A percentile compares a stretch with the other conserved stretches of the same genome.
These are phyloP conservation scores for Anoplopoma fimbria DNA, from an alignment of 2,113 vertebrate species.

Conservation along the genomic window DNA sequence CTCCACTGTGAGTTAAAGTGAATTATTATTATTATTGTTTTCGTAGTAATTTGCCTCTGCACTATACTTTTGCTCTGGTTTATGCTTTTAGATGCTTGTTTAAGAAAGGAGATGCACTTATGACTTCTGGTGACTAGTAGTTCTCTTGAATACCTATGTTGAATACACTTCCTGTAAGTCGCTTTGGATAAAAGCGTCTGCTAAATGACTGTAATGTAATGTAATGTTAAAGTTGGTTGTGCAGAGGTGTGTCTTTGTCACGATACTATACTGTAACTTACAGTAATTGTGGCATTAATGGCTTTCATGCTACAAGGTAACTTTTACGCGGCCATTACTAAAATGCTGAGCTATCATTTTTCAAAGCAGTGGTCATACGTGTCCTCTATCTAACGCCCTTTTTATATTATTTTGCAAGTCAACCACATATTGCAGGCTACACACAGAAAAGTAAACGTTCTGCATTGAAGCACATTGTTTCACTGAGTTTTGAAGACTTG, in stretches of 20 bases:
- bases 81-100: no score
- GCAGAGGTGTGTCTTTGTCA: background rate
- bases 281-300: constrained; percentile 18
- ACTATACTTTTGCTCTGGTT: no score
- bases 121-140: no score
- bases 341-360: background rate
- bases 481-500: background rate
- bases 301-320: constrained; percentile 4
- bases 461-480: background rate
- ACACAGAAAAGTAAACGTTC: background rate
- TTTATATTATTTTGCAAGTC: background rate
- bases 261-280: background rate
- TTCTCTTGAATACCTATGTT: no score
- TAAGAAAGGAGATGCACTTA: no score
- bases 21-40: no score
- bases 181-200: no score
- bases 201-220: no score
- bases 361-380: constrained; percentile 12
- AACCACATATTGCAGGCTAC: constrained; percentile 10
- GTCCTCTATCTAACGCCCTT: background rate
- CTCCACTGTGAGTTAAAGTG: background rate
- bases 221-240: background rate
- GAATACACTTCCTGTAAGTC: no score
- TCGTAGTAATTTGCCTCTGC: no score
- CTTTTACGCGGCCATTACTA: background rate